Base-by-base conservation (phyloP, 2,797 vertebrate species). In the Ciconia nigra region DNA sequence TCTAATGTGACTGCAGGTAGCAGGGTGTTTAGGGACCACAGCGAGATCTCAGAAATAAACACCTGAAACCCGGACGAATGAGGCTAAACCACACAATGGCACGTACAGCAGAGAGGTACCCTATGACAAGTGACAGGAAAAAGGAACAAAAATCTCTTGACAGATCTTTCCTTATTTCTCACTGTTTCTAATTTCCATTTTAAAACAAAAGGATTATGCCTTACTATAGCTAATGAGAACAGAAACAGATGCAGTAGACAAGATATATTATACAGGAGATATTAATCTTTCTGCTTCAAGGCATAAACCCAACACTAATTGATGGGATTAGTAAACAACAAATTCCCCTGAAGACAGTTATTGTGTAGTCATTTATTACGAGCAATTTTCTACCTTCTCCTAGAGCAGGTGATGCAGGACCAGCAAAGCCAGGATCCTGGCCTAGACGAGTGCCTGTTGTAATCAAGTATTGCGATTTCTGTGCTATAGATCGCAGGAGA, bases 201-300 rank as follows among this genome's bases (percentile, higher is more conserved):
- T 83, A 59, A 96, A 91, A 71, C 74, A 80, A 93, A 93, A 78
- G 76, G 87, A 96, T 89, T 88, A 91, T 65, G 42, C 58, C 14
- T 91, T 66, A 33, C 54, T 79, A 22, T 22, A 69, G 76, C 58
- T 92, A 92, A 96, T 92, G 82, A 94, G 84, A 96, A 58, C 33
- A 83, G 78, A 89, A 90, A 87, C 87, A 92, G 92, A 93, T 94
- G 95, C 90, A 55, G 65, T 20, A 91, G 89, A 79, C 69, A 93
- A 93, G 90, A 96, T 49, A 41, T 41, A 91, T 83, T 88, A 78
- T 92, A 91, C 33, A 66, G 57, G 42, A 62, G 76, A 92, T 95
- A 93, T 92, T 86, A 96, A 96, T 95, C 7, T 47, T 87, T 83
- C 79, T 81, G 85, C 89, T 95, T 91, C 84, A 73, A 93, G 95